Base-by-base conservation (phyloP, 1,140 invertebrate species). In the Listronotus bonariensis region DNA sequence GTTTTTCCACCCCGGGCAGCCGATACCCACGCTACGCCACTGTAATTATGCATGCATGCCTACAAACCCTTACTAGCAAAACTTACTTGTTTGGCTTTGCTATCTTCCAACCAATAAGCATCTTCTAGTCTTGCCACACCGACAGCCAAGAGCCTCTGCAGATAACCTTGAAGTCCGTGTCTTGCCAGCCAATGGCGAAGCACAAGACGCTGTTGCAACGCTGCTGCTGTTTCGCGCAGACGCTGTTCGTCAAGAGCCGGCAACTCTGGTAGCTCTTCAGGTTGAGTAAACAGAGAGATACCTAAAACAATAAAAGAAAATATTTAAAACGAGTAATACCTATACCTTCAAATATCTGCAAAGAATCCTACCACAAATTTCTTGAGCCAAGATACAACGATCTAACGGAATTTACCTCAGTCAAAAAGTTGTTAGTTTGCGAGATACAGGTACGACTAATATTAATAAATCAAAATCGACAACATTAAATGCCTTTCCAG, bases 101-200 rank as follows among this genome's bases (percentile, higher is more conserved):
- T 86, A 76, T 93, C 91, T 76, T 93, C 91, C 72, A 93, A 82
- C 91, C 91, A 93, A 78, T 94, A 94, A 11, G 92, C 91, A 78
- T 94, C 91, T 79, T 93, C 92, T 68, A 94, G 74, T 6, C 89
- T 90, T 59, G 88, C 85, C 41, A 93, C 90, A 76, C 92, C 91
- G 74, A 92, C 84, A 71, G 88, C 87, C 71, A 92, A 82, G 72
- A 93, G 77, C 72, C 91, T 89, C 72, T 89, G 86, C 76, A 92
- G 91, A 71, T 90, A 86, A 70, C 89, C 86, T 69, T 89, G 87
- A 54, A 93, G 82, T 17, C 85, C 84, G 77, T 90, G 86, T 67
- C 89, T 88, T 32, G 83, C 82, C 49, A 93, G 81, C 91, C 91
- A 92, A 82, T 92, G 89, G 31, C 90, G 85, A 66, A 93, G 81